Evolutionary conservation across 1,140 invertebrate genomes (phyloP).

Genomic region (Cydia pomonella): DNA sequence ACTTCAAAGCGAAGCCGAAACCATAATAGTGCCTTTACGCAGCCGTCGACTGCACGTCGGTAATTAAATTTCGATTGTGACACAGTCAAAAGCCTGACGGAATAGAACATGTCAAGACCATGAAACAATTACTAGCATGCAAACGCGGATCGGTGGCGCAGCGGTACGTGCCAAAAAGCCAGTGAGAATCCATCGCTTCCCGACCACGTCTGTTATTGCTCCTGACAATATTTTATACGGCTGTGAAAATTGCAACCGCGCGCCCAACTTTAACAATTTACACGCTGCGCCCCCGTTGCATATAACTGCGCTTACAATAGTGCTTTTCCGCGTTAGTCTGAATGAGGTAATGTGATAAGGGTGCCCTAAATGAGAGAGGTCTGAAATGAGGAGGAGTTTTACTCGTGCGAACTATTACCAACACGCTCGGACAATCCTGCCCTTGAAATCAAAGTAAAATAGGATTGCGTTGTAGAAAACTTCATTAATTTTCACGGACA

Average conservation of each 20-base stretch:
- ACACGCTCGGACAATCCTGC: not conserved
- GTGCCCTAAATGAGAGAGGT: not conserved
- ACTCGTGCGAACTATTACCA: not conserved
- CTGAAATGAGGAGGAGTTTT: not conserved
- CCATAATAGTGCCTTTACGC: slow-evolving; percentile 40
- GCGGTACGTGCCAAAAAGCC: slow-evolving; percentile 62
- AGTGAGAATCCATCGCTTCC: slow-evolving; percentile 54
- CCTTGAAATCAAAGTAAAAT: too few species aligned
- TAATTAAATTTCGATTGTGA: slow-evolving; percentile 14
- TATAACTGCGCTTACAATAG: slow-evolving; percentile 40
- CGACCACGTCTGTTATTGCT: slow-evolving; percentile 47
- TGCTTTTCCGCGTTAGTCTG: not conserved
- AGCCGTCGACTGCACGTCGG: slow-evolving; percentile 6
- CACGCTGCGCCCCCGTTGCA: slow-evolving; percentile 50
- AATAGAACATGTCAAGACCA: slow-evolving; percentile 24
- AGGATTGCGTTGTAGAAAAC: too few species aligned
- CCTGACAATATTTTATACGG: slow-evolving; percentile 71
- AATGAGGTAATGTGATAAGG: slow-evolving; percentile 23
- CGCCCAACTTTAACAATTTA: slow-evolving; percentile 72
- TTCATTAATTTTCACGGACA: too few species aligned
- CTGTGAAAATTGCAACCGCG: slow-evolving; percentile 68
- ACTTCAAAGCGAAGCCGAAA: slow-evolving; percentile 26
- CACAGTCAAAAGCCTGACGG: slow-evolving; percentile 26
- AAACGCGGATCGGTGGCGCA: slow-evolving; percentile 33
- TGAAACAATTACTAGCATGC: slow-evolving; percentile 18